Conservation (phyloP, 1,140 invertebrate genomes). For the Diorhabda sublineata region DNA sequence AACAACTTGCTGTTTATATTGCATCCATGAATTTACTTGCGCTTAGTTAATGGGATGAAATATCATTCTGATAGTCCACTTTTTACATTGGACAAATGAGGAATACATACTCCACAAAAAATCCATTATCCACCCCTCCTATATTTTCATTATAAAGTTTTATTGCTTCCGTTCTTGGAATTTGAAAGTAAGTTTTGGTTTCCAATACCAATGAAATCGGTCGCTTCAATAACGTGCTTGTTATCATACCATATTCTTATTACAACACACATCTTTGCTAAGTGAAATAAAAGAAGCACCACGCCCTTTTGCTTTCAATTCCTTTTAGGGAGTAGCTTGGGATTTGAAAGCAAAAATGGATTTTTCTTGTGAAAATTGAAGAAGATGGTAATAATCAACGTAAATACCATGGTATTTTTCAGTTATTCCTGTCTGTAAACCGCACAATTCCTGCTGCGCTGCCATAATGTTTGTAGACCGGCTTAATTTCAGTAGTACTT, state of each 20-base stretch:
- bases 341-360: slow-evolving; percentile 41
- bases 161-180: slow-evolving; percentile 13
- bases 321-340: slow-evolving; percentile 42
- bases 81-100: slow-evolving; percentile 15
- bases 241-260: slow-evolving; percentile 37
- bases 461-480: slow-evolving; percentile 19
- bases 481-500: slow-evolving; percentile 32
- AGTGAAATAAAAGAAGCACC: slow-evolving; percentile 17
- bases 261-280: slow-evolving; percentile 12
- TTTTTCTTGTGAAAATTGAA: slow-evolving; percentile 30
- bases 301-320: slow-evolving; percentile 20
- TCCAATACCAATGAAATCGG: slow-evolving; percentile 48
- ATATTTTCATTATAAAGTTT: slow-evolving; percentile 20
- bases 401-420: slow-evolving; percentile 19
- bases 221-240: slow-evolving; percentile 43
- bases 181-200: slow-evolving; percentile 38
- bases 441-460: slow-evolving; percentile 20
- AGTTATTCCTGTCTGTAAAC: slow-evolving; percentile 17
- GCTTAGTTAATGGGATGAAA: too few relatives aligned
- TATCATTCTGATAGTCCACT: slow-evolving; percentile 6
- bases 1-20: slow-evolving; percentile 13
- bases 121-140: slow-evolving; percentile 17
- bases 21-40: slow-evolving; percentile 12
- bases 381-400: slow-evolving; percentile 42
- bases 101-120: slow-evolving; percentile 5